Conservation (phyloP, 2,888 invertebrate genomes). For the Sphecodes monilicornis region DNA sequence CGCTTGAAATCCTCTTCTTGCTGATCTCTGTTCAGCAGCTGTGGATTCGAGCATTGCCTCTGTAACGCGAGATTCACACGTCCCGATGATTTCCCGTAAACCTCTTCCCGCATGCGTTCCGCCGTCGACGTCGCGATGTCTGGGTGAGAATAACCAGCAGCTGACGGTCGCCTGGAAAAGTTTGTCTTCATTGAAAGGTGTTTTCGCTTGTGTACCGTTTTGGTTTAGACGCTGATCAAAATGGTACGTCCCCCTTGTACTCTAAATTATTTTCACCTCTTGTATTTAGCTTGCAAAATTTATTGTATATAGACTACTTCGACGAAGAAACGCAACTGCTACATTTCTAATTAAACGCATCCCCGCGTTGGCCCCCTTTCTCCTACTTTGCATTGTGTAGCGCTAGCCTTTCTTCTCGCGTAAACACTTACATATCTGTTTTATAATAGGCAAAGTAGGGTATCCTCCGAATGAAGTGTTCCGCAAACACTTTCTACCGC, state of each 20-base stretch:
- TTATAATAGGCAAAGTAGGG: slow-evolving; percentile 14
- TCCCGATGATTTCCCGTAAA: slow-evolving; percentile 58
- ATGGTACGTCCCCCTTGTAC: too few species aligned
- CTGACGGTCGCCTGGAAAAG: slow-evolving; percentile 65
- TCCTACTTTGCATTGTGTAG: background rate
- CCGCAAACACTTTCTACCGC: slow-evolving; percentile 16
- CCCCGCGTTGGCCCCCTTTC: background rate
- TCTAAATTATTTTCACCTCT: too few species aligned
- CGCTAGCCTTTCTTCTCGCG: background rate
- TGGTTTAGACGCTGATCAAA: background rate
- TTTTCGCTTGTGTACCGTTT: background rate
- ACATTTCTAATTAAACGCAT: background rate
- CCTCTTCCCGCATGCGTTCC: slow-evolving; percentile 64
- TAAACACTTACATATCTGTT: background rate
- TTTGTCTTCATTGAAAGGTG: background rate
- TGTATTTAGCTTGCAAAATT: too few species aligned
- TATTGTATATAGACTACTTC: background rate
- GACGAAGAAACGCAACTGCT: background rate
- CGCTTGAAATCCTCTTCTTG: slow-evolving; percentile 58
- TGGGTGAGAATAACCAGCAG: slow-evolving; percentile 73
- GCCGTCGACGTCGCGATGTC: slow-evolving; percentile 61
- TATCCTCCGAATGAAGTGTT: slow-evolving; percentile 13
- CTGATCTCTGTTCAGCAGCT: slow-evolving; percentile 70
- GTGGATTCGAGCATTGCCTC: slow-evolving; percentile 81
- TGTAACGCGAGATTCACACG: slow-evolving; percentile 65